Evolutionary conservation across 2,113 vertebrate species (phyloP), one percentile per base, ranked within the genome.

Genomic region (Brachirus orientalis): DNA sequence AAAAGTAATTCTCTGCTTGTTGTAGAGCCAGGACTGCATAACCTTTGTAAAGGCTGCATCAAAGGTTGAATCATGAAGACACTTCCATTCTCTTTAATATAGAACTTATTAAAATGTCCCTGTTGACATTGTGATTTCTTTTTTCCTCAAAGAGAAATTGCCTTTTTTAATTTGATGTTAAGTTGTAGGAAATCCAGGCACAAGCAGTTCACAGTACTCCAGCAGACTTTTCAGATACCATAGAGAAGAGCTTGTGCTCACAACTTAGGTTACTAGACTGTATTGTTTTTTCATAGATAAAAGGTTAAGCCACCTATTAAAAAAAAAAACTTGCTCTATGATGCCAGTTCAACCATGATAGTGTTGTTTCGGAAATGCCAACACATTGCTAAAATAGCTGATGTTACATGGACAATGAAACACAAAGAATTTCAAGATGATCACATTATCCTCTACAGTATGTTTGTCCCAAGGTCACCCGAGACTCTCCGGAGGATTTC

Each of bases 21-120:
- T 54, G 59, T 54, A 14, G 54, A 61, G 47, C 66, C 43, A 66
- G 17, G 54, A 50, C 64, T 55, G 79, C 52, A 53, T 81, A 65
- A 83, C 79, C 71, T 85, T 82, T 86, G 62, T 48, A 48, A 79
- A 60, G 6, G 10, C 41, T 54, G 78, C 77, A 79, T 74, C 45
- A 82, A 62, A 77, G 77, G 63, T 73, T 64, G 70, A 62, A 66
- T 83, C 46, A 75, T 68, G 73, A 80, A 48, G 66, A 38, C n/a
- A n/a, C n/a, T n/a, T n/a, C n/a, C n/a, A n/a, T n/a, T n/a, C n/a
- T n/a, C n/a, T n/a, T n/a, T n/a, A n/a, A n/a, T n/a, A n/a, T n/a
- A n/a, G n/a, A n/a, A n/a, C n/a, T n/a, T n/a, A n/a, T n/a, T n/a
- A 55, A 69, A 69, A 75, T 22, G 33, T 16, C 11, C 66, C 50